Percentiles rank a stretch among this genome's conserved stretches.
phyloP scores from a whole-genome alignment of 1,140 invertebrate genomes.

The Papilio polytes region DNA sequence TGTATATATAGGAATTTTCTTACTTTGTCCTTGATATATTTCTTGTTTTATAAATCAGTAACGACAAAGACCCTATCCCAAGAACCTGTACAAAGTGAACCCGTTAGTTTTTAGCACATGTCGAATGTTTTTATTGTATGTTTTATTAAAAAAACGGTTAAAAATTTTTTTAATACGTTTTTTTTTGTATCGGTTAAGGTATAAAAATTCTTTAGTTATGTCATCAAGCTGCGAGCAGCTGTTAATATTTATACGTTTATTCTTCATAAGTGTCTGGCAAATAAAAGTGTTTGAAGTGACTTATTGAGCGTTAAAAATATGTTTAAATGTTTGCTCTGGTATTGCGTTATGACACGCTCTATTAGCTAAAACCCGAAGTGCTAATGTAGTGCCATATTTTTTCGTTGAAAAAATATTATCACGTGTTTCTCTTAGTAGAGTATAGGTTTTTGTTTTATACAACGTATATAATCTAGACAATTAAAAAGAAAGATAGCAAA shows the following conservation, averaged over 20 bases:
- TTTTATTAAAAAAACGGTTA: not conserved
- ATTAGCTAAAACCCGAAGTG: not conserved
- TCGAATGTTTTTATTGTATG: not conserved
- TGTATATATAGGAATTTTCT: too few relatives aligned
- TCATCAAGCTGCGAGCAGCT: not conserved
- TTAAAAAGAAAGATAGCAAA: not conserved
- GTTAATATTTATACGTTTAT: not conserved
- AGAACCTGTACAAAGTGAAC: constrained; percentile 21
- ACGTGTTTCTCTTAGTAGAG: too few relatives aligned
- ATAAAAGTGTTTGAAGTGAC: not conserved
- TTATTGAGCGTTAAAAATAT: not conserved
- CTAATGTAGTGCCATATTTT: not conserved
- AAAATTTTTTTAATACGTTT: not conserved
- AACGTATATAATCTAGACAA: not conserved
- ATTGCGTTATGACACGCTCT: not conserved
- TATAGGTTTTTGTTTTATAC: too few relatives aligned
- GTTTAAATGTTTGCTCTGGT: not conserved
- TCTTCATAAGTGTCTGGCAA: not conserved
- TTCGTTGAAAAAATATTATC: too few relatives aligned
- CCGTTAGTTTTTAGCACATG: constrained; percentile 2
- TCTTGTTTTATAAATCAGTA: too few relatives aligned
- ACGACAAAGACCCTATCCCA: not conserved
- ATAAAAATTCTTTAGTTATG: constrained; percentile 11
- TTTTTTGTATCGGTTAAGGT: not conserved
- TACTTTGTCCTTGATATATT: too few relatives aligned